Base-by-base conservation (phyloP, 2,797 vertebrate genomes). In the Tenualosa ilisha region DNA sequence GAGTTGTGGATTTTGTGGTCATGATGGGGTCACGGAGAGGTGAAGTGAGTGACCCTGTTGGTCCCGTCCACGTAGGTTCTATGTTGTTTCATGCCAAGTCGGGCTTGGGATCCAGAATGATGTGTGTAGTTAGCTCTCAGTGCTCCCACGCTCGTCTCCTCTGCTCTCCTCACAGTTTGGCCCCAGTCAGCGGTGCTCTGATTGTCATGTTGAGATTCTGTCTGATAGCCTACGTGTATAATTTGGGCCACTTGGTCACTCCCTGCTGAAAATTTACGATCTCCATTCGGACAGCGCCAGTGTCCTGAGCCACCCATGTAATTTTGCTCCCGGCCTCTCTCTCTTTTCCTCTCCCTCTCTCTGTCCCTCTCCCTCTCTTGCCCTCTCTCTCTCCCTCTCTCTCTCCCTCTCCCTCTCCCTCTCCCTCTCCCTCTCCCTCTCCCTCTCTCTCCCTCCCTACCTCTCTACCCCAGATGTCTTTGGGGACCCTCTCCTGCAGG, bases 181-280 rank as follows among this genome's bases (percentile, higher is more conserved):
- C 65, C 13, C 26, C 26, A 31, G 26, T 17, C 26, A 37, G 83
- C 54, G 83, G 83, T 43, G 84, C 81, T 85, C 88, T 49, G 83
- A 91, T 86, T 87, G 81, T 83, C 85, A 83, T 92, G 89, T 91
- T 91, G 88, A 88, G 88, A 92, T 90, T 72, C 84, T 89, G 86
- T 87, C 87, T 84, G 86, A 87, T 82, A 81, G 83, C 61, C 91
- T 84, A 7, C 50, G 84, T 91, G 89, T 63, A 22, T 81, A 83
- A 83, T 85, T 88, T 88, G 75, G 54, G 81, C 86, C 75, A 15
- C 65, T 84, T 26, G 3, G 26, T 72, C 20, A 82, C 75, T 51
- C 83, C 82, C 22, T 11, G 61, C 81, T 81, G 46, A 9, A 81
- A 82, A 68, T 83, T 81, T 83, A 83, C 61, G 31, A 50, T 17